These are phyloP conservation scores for Ascidia mentula DNA, from an alignment of 23 tunicate genomes.

Conservation along the genomic window DNA sequence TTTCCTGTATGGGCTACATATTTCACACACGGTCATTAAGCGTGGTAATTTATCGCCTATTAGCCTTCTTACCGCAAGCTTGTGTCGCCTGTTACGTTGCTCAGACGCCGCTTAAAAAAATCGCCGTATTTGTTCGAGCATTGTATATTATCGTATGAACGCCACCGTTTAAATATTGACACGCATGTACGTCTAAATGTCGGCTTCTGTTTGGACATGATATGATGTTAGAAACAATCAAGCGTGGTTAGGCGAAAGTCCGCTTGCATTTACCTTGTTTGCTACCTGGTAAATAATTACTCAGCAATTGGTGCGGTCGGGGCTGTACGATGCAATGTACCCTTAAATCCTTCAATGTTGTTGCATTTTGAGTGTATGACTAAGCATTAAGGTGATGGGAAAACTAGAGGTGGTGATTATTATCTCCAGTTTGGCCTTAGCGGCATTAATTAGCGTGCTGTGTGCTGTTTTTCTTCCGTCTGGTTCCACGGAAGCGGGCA, in stretches of 20 bases:
- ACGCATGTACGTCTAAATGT: not conserved
- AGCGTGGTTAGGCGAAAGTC: too few relatives aligned
- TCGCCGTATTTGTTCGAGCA: not conserved
- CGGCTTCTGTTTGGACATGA: too few relatives aligned
- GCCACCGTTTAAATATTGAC: slow-evolving; percentile 5
- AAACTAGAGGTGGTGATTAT: not conserved
- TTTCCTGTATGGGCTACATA: too few relatives aligned
- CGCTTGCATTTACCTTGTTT: not conserved
- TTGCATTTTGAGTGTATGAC: not conserved
- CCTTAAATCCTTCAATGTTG: not conserved
- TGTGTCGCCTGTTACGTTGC: too few relatives aligned
- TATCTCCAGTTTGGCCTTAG: not conserved
- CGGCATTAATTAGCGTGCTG: not conserved
- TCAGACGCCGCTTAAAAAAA: not conserved
- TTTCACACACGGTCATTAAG: too few relatives aligned
- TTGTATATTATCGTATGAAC: not conserved
- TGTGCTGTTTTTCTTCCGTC: not conserved
- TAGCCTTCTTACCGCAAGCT: too few relatives aligned
- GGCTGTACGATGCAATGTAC: not conserved
- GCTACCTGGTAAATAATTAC: not conserved
- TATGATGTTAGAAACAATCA: too few relatives aligned
- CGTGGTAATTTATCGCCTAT: too few relatives aligned
- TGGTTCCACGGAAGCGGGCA: not conserved
- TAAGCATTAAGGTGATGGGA: not conserved
- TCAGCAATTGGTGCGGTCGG: not conserved